Evolutionary conservation across 1,140 invertebrate species (phyloP).

Genomic region (Eciton burchellii): DNA sequence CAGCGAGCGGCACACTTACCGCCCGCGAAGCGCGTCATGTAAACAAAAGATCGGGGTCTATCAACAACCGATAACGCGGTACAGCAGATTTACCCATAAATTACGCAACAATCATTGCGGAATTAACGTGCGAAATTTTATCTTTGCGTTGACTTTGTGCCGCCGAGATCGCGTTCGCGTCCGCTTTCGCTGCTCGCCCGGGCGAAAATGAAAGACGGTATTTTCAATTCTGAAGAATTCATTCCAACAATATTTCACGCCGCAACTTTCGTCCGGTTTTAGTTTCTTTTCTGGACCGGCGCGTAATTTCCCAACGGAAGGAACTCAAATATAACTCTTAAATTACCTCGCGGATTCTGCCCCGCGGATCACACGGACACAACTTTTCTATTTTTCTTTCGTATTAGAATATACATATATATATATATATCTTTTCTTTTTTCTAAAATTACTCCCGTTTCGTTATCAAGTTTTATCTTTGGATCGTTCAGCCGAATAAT

Average conservation of each 20-base stretch:
- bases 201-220: not conserved
- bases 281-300: conserved; percentile 7
- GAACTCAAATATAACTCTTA: conserved; percentile 39
- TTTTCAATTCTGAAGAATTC: conserved; percentile 1
- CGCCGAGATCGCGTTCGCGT: too few species aligned
- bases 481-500: not conserved
- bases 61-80: too few species aligned
- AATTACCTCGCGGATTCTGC: conserved; percentile 3
- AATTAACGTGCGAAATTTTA: not conserved
- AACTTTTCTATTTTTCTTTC: conserved; percentile 11
- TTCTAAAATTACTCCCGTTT: conserved; percentile 9
- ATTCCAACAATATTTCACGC: conserved; percentile 11
- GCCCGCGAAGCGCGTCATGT: too few species aligned
- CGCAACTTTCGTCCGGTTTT: conserved; percentile 19
- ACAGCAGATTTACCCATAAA: too few species aligned
- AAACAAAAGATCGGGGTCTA: too few species aligned
- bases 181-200: not conserved
- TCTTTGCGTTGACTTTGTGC: not conserved
- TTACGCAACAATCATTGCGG: too few species aligned
- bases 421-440: too few species aligned
- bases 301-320: conserved; percentile 35
- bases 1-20: too few species aligned
- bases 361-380: not conserved
- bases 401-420: conserved; percentile 27
- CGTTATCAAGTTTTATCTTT: not conserved